Evolutionary conservation across 1,140 invertebrate species (phyloP).

Genomic region (Melanaphis sacchari): DNA sequence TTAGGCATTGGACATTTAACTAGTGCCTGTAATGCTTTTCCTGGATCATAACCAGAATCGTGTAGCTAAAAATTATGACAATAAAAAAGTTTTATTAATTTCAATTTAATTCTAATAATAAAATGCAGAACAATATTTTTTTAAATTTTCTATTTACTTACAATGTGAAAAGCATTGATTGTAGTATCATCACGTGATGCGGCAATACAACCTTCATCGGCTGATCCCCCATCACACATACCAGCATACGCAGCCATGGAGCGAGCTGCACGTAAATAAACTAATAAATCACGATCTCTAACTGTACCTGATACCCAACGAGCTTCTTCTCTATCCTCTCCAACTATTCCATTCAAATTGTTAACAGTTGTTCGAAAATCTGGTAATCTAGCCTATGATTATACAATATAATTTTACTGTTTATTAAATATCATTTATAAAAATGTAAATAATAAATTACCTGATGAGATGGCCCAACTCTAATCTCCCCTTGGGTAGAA

Average conservation of each 20-base stretch:
- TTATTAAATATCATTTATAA: background rate
- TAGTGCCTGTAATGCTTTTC: constrained; percentile 91
- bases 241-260: constrained; percentile 95
- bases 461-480: constrained; percentile 93
- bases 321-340: constrained; percentile 83
- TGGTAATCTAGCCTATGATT: constrained; percentile 75
- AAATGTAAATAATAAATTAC: constrained; percentile 64
- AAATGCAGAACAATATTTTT: background rate
- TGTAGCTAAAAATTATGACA: constrained; percentile 73
- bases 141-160: constrained; percentile 64
- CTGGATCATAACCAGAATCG: constrained; percentile 93
- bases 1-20: constrained; percentile 96
- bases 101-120: background rate
- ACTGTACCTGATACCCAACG: constrained; percentile 92
- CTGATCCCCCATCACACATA: constrained; percentile 97
- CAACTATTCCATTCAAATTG: constrained; percentile 76
- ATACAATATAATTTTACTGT: background rate
- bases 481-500: constrained; percentile 90
- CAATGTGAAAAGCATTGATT: constrained; percentile 94
- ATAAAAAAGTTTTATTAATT: constrained; percentile 4
- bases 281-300: constrained; percentile 91
- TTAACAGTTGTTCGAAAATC: constrained; percentile 72
- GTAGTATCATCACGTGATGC: constrained; percentile 97
- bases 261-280: constrained; percentile 95
- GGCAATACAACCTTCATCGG: constrained; percentile 94